phyloP scores from a whole-genome alignment of 1,140 invertebrate species.

The Anastrepha obliqua region DNA sequence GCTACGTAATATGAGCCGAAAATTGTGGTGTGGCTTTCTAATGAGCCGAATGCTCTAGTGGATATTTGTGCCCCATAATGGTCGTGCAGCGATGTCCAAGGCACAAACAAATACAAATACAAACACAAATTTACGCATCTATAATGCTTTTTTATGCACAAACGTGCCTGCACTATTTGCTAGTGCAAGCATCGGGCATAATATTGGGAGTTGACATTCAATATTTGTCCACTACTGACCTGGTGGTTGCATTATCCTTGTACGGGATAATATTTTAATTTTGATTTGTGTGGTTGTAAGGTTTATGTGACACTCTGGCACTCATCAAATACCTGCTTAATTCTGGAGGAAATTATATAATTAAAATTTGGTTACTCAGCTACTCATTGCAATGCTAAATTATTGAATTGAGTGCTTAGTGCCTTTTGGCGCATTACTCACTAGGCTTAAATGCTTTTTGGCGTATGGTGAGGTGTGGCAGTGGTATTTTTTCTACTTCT shows the following conservation, averaged over 20 bases:
- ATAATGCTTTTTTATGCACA: not conserved
- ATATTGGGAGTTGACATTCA: not conserved
- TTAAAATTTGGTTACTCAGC: not conserved
- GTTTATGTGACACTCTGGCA: not conserved
- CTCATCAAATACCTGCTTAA: not conserved
- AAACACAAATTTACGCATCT: not conserved
- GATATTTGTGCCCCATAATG: not conserved
- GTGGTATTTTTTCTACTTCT: too few species aligned
- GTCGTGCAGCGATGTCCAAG: not conserved
- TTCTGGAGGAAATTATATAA: not conserved
- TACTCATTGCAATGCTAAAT: too few species aligned
- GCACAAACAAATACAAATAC: not conserved
- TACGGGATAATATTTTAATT: conserved; percentile 31
- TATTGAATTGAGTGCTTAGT: too few species aligned
- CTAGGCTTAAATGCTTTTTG: too few species aligned
- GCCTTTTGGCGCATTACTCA: too few species aligned
- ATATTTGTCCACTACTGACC: conserved; percentile 9
- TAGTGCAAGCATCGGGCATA: not conserved
- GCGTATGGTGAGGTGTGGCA: too few species aligned
- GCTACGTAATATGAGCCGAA: not conserved
- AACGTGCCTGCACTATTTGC: not conserved
- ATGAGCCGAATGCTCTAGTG: conserved; percentile 30
- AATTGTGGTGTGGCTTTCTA: conserved; percentile 49
- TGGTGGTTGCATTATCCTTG: conserved; percentile 28
- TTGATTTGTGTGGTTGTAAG: conserved; percentile 2